Evolutionary conservation across 2,797 vertebrate species (phyloP), one percentile per base, ranked within the genome.

Genomic region (Melanotaenia maccullochi): DNA sequence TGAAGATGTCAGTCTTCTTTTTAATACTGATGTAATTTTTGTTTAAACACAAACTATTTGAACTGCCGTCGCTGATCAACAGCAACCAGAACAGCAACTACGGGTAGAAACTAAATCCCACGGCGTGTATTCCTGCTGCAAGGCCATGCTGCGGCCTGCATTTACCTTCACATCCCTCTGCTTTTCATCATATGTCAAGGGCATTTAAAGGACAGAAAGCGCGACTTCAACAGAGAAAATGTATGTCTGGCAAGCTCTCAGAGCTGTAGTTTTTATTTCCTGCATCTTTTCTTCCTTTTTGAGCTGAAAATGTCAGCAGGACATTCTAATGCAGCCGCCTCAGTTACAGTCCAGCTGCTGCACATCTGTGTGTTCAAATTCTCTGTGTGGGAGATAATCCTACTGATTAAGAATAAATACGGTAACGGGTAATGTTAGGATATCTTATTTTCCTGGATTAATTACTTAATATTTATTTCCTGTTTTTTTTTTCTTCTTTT

Each of bases 151-250:
- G 6, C 1, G 14, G 70, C 59, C 55, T 36, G 73, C 55, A 52
- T 75, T 77, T 65, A 69, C 58, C 71, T 58, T 42, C 66, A 52
- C 68, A 70, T 63, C 76, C 70, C 47, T 54, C 40, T n/a, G 62
- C 82, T 75, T 90, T 85, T 87, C 78, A 90, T 78, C 57, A 78
- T 70, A 83, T 82, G 85, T 90, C 89, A 86, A 76, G 82, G 87
- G 60, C 77, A 14, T 85, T 91, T 87, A 83, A 71, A 79, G 76
- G 85, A 83, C 73, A 77, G 66, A 75, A 68, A 76, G 79, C 35
- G 33, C 81, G 61, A 79, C 68, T 14, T 47, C 49, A n/a, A 71
- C 73, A 68, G 64, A 70, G 72, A 42, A 65, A 66, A 75, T 28
- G 57, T 60, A 54, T 73, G 14, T 40, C 64, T 58, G 44, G 22